Evolutionary conservation across 2,888 invertebrate species (phyloP), one percentile per base, ranked within the genome.

Genomic region (Pocota personata): DNA sequence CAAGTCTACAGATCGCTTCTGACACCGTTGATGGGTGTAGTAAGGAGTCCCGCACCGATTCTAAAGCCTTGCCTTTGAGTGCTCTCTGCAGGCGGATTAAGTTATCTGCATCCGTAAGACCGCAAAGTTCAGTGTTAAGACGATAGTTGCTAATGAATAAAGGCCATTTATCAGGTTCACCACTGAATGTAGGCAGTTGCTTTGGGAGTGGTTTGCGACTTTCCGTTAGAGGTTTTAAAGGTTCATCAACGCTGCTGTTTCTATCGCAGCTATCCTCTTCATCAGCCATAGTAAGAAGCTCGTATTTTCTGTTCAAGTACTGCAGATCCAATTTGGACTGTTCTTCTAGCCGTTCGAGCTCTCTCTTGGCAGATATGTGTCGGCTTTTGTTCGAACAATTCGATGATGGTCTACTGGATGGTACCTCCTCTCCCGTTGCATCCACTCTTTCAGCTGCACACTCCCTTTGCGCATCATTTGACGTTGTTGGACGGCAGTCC

Each of bases 121-220:
- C 82, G 6, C 83, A 83, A 7, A 87, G 24, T n/a, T 86, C 67
- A 0, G 87, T 87, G n/a, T 58, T 86, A 50, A 67, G 82, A 6
- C 69, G 77, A 30, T 48, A 88, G 8, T 58, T 84, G 14, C 69
- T 66, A 14, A 87, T 84, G 12, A 86, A 88, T 0, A 83, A 58
- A 12, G 77, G 80, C 84, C 84, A 87, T 27, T 87, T 73, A 3
- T 84, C 82, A 2, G 83, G 82, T 3, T 71, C 58, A 1, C 82
- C 87, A 19, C 50, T 69, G 52, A 87, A 87, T 7, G 4, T 57
- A 14, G 82, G 75, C 16, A 86, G 30, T 14, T 86, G 72, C 46
- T 77, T 82, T 3, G 67, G 78, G 8, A 84, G 69, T 5, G 73
- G 79, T 8, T 84, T 67, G 27, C n/a, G 37, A 3, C 3, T 37